Conservation (phyloP, 2,888 invertebrate species). For the Acleris literana region DNA sequence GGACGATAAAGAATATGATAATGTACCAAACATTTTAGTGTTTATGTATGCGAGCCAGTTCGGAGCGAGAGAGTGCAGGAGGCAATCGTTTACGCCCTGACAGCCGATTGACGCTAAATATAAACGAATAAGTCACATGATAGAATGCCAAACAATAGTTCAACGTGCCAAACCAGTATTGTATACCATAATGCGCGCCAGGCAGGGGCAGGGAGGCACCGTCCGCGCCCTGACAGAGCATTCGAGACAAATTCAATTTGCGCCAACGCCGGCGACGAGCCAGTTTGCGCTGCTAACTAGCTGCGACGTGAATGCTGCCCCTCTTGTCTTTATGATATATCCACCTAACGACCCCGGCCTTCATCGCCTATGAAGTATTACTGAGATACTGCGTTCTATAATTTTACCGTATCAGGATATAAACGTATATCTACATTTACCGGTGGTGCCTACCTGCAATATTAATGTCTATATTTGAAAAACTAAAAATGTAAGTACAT, state of each 20-base stretch:
- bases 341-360: constrained; percentile 57
- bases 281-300: constrained; percentile 80
- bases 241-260: constrained; percentile 80
- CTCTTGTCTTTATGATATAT: constrained; percentile 69
- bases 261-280: constrained; percentile 74
- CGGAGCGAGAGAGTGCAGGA: too few species aligned
- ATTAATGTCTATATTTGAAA: too few species aligned
- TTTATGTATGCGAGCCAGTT: too few species aligned
- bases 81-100: too few species aligned
- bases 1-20: too few species aligned
- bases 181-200: constrained; percentile 17
- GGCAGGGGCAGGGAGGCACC: constrained; percentile 38
- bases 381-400: constrained; percentile 10
- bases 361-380: constrained; percentile 43
- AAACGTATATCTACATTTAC: neutral
- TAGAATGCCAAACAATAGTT: neutral
- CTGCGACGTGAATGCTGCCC: constrained; percentile 73
- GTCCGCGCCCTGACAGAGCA: constrained; percentile 54
- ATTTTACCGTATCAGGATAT: neutral
- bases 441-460: too few species aligned
- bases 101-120: too few species aligned
- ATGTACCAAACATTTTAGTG: too few species aligned
- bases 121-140: neutral
- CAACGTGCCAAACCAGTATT: constrained; percentile 12
- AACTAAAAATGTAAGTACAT: too few species aligned